These are phyloP conservation scores for Phyllostomus hastatus DNA, from an alignment of 2,113 vertebrate genomes.

Conservation along the genomic window DNA sequence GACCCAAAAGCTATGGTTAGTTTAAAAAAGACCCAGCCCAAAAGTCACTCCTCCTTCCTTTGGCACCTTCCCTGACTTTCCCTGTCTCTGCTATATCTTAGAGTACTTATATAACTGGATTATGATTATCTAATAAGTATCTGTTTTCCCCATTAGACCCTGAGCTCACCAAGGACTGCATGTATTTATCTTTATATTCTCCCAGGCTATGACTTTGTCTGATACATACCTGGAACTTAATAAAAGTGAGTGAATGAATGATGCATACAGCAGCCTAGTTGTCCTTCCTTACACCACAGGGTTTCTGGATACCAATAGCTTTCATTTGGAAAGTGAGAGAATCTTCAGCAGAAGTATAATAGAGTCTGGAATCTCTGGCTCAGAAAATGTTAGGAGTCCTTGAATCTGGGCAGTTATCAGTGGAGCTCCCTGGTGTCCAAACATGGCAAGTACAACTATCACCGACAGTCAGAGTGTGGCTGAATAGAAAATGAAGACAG, in stretches of 20 bases:
- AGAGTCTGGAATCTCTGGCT: background rate
- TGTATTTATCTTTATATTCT: slow-evolving; percentile 11
- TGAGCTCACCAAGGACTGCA: background rate
- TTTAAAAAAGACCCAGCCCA: background rate
- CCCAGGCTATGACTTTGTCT: background rate
- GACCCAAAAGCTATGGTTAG: slow-evolving; percentile 1
- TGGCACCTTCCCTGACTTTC: background rate
- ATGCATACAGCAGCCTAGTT: background rate
- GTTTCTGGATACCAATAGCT: background rate
- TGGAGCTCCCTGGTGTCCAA: slow-evolving; percentile 58
- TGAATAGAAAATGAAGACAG: background rate
- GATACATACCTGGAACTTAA: background rate
- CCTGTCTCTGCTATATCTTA: background rate
- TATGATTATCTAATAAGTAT: background rate
- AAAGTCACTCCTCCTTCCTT: background rate
- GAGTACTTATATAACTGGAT: background rate
- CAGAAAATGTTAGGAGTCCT: background rate
- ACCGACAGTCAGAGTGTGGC: background rate
- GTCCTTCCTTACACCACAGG: background rate
- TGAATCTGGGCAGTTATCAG: background rate
- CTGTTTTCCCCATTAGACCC: background rate
- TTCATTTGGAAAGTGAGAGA: slow-evolving; percentile 27
- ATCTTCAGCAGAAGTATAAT: background rate
- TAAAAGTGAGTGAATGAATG: slow-evolving; percentile 1
- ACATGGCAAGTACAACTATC: background rate